Base-by-base conservation (phyloP, 2,888 invertebrate species). In the Sphaerophoria rueppellii region DNA sequence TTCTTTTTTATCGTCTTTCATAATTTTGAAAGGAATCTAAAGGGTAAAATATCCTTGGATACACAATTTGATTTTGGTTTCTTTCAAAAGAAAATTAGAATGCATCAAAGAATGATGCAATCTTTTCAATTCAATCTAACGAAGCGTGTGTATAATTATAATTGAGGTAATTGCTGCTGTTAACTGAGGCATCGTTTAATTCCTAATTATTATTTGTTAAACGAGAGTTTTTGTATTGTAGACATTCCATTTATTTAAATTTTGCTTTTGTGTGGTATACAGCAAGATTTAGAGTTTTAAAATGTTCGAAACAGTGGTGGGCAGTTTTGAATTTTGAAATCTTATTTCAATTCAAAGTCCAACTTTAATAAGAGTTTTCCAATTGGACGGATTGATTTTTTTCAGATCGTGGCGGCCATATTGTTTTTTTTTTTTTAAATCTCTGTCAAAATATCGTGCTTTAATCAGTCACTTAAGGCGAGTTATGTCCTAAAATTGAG, bases 21-120 rank as follows among this genome's bases (percentile, higher is more conserved):
- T 34, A n/a, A 34, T 55, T 55, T 55, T 55, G 12, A 24, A 24
- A 24, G 24, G 24, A 24, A 24, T 2, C 24, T 24, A 24, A 24
- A 2, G 24, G 24, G 24, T 24, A 24, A 24, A 24, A 24, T 24
- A 24, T 24, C 24, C 24, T 55, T 55, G n/a, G 34, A 4, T 43
- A 11, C 40, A 7, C 9, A 40, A 7, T 43, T 43, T 43, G 9
- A 11, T 43, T 43, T 4, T 43, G 9, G 6, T 43, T 11, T 43
- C 12, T 43, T 43, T 5, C 0, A 43, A 9, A 43, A 0, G 14
- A 55, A 16, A 6, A 50, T 16, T 16, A 16, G 34, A 35, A 35
- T 57, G 35, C 55, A 57, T 57, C 4, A 57, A 34, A 16, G 16
- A 11, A 57, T 57, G 57, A 57, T 57, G 57, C 57, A 57, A 57